Evolutionary conservation across 35 echinoderm and acorn worm genomes (phyloP), one percentile per base, ranked within the genome.

Genomic region (Apostichopus japonicus): DNA sequence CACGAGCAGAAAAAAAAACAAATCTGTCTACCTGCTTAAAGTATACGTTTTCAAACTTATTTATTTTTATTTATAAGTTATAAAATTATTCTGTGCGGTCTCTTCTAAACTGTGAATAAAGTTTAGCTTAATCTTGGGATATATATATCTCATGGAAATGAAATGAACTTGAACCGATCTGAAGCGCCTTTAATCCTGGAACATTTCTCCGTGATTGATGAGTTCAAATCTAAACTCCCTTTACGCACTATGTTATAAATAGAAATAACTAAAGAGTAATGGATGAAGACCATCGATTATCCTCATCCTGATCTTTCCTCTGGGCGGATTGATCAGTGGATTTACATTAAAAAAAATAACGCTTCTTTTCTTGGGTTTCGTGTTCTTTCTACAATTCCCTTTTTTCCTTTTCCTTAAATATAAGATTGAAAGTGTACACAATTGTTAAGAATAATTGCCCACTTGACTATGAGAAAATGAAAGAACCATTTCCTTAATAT

Each of bases 401-500:
- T 14, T 17, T 17, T 67, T 67, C 11, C 8, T 67, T 19, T 67
- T 17, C 14, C 11, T 67, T 44, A 44, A 44, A 44, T 44, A 44
- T 44, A 44, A 44, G 33, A 44, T 44, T 44, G 33, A 44, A 44
- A 44, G 33, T 44, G 33, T 44, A 67, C 19, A 67, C 19, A 15
- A 67, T 67, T 67, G 63, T 5, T 67, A 67, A 83, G 79, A 52
- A 52, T 83, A 83, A 83, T 83, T 83, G 24, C 79, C 79, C 54
- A 54, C 79, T 83, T 83, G 79, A 83, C 17, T 54, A 54, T 19
- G 54, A 83, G 79, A 8, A n/a, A 83, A 83, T 83, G 79, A 33
- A 83, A 55, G 79, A 83, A 44, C 54, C 79, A 83, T 83, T 83
- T 83, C 33, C 79, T 83, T 54, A 83, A 83, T 83, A 83, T 52